A percentile compares a stretch with the other conserved stretches of the same genome.
phyloP scores from a whole-genome alignment of 2,888 invertebrate genomes.

The Sisyra terminalis region DNA sequence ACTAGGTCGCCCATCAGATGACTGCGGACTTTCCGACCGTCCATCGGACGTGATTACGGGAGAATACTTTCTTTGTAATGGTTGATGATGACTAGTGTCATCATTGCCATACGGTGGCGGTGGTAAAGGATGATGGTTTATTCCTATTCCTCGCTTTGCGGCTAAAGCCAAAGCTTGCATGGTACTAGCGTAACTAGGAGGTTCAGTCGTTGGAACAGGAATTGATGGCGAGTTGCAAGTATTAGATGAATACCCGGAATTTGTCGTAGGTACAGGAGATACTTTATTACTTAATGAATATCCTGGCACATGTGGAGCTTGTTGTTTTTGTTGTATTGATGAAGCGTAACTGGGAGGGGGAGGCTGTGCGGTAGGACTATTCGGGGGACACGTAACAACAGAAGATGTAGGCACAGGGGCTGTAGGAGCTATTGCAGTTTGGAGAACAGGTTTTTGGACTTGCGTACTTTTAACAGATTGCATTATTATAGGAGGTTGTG shows the following conservation, averaged over 20 bases:
- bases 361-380: constrained; percentile 25
- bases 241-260: constrained; percentile 12
- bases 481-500: constrained; percentile 90
- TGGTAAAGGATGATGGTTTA: constrained; percentile 40
- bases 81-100: constrained; percentile 29
- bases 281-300: constrained; percentile 26
- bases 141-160: constrained; percentile 16
- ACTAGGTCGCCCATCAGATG: constrained; percentile 32
- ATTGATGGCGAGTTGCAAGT: constrained; percentile 15
- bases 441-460: constrained; percentile 85
- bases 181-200: constrained; percentile 82
- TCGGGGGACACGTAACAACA: constrained; percentile 15
- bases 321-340: constrained; percentile 61
- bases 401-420: constrained; percentile 44
- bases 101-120: constrained; percentile 47
- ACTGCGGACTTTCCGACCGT: constrained; percentile 36
- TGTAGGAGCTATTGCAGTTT: constrained; percentile 88
- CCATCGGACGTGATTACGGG: constrained; percentile 32
- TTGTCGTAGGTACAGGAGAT: constrained; percentile 20
- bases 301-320: constrained; percentile 27
- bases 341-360: constrained; percentile 74
- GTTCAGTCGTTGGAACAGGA: constrained; percentile 64
- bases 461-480: constrained; percentile 92
- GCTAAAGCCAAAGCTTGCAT: constrained; percentile 55
- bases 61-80: constrained; percentile 54